Evolutionary conservation across 2,113 vertebrate species (phyloP).

Genomic region (Okapia johnstoni): DNA sequence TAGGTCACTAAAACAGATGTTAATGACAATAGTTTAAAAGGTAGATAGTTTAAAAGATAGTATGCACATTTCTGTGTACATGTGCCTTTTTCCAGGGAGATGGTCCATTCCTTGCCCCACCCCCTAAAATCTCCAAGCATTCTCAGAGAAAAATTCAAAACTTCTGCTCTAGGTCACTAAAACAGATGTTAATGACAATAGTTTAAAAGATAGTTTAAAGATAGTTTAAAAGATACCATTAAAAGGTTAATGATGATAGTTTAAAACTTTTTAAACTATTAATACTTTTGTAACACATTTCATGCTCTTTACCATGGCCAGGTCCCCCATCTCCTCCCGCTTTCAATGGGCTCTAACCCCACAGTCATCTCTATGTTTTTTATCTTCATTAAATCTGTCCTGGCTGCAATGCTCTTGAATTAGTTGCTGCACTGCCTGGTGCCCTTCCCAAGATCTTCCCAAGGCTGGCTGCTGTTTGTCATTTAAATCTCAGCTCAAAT

Average conservation of each 20-base stretch:
- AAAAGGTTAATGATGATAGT: neutral
- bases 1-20: neutral
- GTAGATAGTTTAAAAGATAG: neutral
- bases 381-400: neutral
- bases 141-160: neutral
- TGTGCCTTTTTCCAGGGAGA: neutral
- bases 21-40: neutral
- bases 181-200: neutral
- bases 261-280: neutral
- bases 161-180: neutral
- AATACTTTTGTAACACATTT: neutral
- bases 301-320: neutral
- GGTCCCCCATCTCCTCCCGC: neutral
- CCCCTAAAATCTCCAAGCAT: neutral
- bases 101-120: neutral
- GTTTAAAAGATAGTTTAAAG: too few relatives aligned
- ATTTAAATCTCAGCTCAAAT: neutral
- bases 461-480: neutral
- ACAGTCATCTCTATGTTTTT: neutral
- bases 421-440: neutral
- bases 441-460: neutral
- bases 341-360: neutral
- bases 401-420: neutral
- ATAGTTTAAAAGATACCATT: neutral
- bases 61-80: neutral